Evolutionary conservation across 2,888 invertebrate species (phyloP).

Genomic region (Caenorhabditis japonica): DNA sequence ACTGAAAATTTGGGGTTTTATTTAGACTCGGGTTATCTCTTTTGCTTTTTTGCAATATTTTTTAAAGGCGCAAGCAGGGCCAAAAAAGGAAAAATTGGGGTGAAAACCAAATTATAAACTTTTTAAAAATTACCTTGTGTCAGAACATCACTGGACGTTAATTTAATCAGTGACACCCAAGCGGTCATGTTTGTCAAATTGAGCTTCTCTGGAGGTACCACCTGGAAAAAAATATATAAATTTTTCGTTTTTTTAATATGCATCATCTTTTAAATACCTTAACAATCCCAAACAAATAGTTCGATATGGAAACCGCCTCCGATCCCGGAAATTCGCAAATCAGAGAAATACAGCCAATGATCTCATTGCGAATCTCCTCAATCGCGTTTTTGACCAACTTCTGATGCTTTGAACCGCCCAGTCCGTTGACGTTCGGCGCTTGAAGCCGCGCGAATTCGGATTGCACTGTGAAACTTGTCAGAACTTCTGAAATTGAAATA

Average conservation of each 20-base stretch:
- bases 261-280: slow-evolving; percentile 18
- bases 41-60: no score
- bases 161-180: slow-evolving; percentile 51
- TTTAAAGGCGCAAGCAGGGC: no score
- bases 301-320: slow-evolving; percentile 36
- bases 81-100: neutral
- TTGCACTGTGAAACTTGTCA: slow-evolving; percentile 53
- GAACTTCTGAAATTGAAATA: slow-evolving; percentile 45
- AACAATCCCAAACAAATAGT: slow-evolving; percentile 48
- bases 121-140: slow-evolving; percentile 41
- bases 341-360: slow-evolving; percentile 38
- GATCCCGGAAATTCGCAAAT: slow-evolving; percentile 44
- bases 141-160: slow-evolving; percentile 55
- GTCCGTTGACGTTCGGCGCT: slow-evolving; percentile 61
- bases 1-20: slow-evolving; percentile 43
- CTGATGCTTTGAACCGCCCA: slow-evolving; percentile 66
- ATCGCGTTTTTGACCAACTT: slow-evolving; percentile 54
- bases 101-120: no score
- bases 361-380: slow-evolving; percentile 51
- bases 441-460: slow-evolving; percentile 58
- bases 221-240: no score
- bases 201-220: slow-evolving; percentile 54
- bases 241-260: no score
- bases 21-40: no score
- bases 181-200: slow-evolving; percentile 39